phyloP scores from a whole-genome alignment of 2,888 invertebrate species.

The Phalangium opilio region DNA sequence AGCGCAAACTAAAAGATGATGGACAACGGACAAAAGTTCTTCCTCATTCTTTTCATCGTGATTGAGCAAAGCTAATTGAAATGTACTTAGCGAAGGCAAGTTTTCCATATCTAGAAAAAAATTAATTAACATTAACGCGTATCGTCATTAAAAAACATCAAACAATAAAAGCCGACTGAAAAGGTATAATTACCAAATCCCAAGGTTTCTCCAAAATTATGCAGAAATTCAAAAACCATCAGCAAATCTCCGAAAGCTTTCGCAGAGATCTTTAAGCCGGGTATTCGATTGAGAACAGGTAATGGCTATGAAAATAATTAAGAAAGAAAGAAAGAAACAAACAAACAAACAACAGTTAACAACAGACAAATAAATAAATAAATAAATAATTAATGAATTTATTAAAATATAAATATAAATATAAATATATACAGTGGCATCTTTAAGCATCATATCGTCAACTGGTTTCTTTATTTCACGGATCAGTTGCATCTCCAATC shows the following conservation, averaged over 20 bases:
- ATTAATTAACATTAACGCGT: background rate
- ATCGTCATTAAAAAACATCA: background rate
- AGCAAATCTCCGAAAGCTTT: slow-evolving; percentile 80
- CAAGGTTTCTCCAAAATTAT: slow-evolving; percentile 86
- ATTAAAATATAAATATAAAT: background rate
- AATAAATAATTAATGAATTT: background rate
- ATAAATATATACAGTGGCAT: slow-evolving; percentile 26
- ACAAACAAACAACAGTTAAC: no score
- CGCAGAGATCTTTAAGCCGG: slow-evolving; percentile 62
- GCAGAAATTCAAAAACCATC: slow-evolving; percentile 91
- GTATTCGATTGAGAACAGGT: slow-evolving; percentile 50
- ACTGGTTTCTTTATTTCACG: slow-evolving; percentile 68
- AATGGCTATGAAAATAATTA: slow-evolving; percentile 30
- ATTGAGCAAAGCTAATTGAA: slow-evolving; percentile 69
- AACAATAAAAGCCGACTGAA: background rate
- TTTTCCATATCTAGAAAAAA: slow-evolving; percentile 55
- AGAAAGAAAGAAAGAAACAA: no score
- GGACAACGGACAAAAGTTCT: slow-evolving; percentile 62
- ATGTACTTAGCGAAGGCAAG: slow-evolving; percentile 65
- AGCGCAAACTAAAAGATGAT: slow-evolving; percentile 75
- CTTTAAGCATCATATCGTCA: slow-evolving; percentile 71
- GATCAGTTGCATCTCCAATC: slow-evolving; percentile 47
- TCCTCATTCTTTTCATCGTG: slow-evolving; percentile 68
- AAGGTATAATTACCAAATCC: slow-evolving; percentile 89
- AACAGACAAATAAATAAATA: background rate